Percentiles rank a stretch among this genome's conserved stretches.
Conservation (phyloP, 2,888 invertebrate genomes). For the Drosophila kuntzei region DNA sequence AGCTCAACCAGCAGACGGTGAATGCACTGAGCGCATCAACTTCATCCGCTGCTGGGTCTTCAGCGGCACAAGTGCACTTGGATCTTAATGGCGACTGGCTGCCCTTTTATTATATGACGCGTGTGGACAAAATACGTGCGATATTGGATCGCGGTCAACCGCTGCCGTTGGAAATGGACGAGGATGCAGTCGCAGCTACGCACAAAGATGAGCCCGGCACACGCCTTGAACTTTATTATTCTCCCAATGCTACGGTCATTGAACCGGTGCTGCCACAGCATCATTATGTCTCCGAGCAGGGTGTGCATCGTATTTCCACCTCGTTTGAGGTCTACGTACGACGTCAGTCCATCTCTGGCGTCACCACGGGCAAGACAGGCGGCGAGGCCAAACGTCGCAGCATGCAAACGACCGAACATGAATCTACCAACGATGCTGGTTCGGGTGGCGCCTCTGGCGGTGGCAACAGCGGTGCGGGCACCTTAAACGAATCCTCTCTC, state of each 20-base stretch:
- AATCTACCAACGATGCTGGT: constrained; percentile 30
- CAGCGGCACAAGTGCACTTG: constrained; percentile 50
- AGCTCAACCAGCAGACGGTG: constrained; percentile 84
- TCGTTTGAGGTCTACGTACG: constrained; percentile 85
- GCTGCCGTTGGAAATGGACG: constrained; percentile 82
- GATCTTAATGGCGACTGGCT: constrained; percentile 83
- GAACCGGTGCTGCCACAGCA: constrained; percentile 82
- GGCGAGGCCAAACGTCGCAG: constrained; percentile 54
- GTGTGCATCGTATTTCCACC: constrained; percentile 84
- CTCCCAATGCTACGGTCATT: constrained; percentile 82
- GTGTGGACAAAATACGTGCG: constrained; percentile 85
- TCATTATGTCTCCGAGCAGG: constrained; percentile 78
- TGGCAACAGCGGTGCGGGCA: constrained; percentile 6
- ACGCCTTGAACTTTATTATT: constrained; percentile 83
- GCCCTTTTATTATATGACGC: constrained; percentile 84
- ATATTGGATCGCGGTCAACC: constrained; percentile 85
- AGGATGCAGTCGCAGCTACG: constrained; percentile 74
- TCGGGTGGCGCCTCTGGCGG: constrained; percentile 7
- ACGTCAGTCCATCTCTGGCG: constrained; percentile 83
- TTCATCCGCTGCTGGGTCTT: constrained; percentile 48
- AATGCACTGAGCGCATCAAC: constrained; percentile 69
- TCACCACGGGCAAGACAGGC: constrained; percentile 62
- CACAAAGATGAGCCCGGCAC: constrained; percentile 85
- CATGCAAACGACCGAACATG: constrained; percentile 45
- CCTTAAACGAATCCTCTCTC: constrained; percentile 67